phyloP scores from a whole-genome alignment of 2,113 vertebrate genomes.

The Peromyscus polionotus region DNA sequence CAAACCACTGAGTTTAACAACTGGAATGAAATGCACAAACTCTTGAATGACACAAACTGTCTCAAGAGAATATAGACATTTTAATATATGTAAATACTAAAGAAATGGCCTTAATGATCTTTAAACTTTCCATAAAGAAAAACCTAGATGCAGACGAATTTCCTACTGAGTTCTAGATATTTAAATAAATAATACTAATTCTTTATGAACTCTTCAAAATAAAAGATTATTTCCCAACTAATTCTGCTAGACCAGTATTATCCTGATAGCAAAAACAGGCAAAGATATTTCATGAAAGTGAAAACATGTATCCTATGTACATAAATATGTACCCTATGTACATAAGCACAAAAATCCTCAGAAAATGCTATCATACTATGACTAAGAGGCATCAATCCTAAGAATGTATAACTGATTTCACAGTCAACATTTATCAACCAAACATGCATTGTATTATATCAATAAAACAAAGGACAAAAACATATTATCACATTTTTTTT shows the following conservation, averaged over 20 bases:
- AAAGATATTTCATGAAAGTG: constrained; percentile 1
- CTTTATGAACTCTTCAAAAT: neutral
- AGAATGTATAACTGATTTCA: neutral
- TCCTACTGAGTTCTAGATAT: neutral
- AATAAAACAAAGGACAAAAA: neutral
- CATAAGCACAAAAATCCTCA: neutral
- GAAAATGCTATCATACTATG: neutral
- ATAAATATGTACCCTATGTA: neutral
- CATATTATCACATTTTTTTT: neutral
- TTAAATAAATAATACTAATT: neutral
- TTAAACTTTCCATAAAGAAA: neutral
- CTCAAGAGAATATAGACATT: neutral
- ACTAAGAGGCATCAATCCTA: neutral
- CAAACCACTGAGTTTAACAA: neutral
- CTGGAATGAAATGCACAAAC: neutral
- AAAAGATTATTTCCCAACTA: neutral
- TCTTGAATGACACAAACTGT: constrained; percentile 16
- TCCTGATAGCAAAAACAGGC: neutral
- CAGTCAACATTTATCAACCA: constrained; percentile 13
- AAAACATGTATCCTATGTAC: neutral
- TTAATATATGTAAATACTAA: neutral
- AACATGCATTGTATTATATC: neutral
- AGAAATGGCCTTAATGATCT: constrained; percentile 20
- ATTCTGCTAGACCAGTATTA: neutral
- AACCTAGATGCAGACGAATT: neutral